Evolutionary conservation across 2,113 vertebrate genomes (phyloP).

Genomic region (Scophthalmus maximus): DNA sequence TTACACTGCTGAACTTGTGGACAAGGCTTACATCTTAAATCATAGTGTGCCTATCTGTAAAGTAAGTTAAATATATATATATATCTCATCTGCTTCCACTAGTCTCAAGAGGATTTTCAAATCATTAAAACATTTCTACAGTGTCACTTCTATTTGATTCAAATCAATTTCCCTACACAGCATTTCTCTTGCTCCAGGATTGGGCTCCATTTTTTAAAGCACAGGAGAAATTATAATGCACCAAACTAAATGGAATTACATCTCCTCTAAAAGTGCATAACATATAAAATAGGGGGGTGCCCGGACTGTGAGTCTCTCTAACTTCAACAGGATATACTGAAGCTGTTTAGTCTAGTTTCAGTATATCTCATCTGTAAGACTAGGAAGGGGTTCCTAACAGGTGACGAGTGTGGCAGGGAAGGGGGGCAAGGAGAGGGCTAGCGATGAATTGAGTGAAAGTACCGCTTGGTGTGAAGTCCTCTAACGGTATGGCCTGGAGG

Average conservation of each 20-base stretch:
- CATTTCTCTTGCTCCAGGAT: slow-evolving; percentile 62
- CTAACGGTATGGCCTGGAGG: slow-evolving; percentile 86
- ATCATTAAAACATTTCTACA: slow-evolving; percentile 16
- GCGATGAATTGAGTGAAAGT: slow-evolving; percentile 85
- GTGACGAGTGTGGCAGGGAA: slow-evolving; percentile 55
- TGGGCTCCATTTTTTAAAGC: slow-evolving; percentile 41
- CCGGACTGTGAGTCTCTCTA: slow-evolving; percentile 46
- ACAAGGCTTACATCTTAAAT: background rate
- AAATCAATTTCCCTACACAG: slow-evolving; percentile 6
- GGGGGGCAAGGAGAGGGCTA: slow-evolving; percentile 69
- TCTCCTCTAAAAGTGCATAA: slow-evolving; percentile 40
- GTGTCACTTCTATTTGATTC: background rate
- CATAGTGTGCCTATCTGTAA: too few relatives aligned
- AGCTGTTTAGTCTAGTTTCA: slow-evolving; percentile 27
- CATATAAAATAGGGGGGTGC: slow-evolving; percentile 37
- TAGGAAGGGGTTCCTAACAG: slow-evolving; percentile 56
- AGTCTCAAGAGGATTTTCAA: background rate
- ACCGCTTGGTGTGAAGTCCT: slow-evolving; percentile 87
- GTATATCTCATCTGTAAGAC: slow-evolving; percentile 31
- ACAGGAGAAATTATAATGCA: slow-evolving; percentile 48
- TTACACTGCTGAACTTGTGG: background rate
- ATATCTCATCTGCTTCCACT: too few relatives aligned
- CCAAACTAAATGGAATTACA: slow-evolving; percentile 42
- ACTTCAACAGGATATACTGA: slow-evolving; percentile 24
- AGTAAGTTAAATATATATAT: too few relatives aligned